These are phyloP conservation scores for Pseudopleuronectes americanus DNA, from an alignment of 2,797 vertebrate genomes.

Conservation along the genomic window DNA sequence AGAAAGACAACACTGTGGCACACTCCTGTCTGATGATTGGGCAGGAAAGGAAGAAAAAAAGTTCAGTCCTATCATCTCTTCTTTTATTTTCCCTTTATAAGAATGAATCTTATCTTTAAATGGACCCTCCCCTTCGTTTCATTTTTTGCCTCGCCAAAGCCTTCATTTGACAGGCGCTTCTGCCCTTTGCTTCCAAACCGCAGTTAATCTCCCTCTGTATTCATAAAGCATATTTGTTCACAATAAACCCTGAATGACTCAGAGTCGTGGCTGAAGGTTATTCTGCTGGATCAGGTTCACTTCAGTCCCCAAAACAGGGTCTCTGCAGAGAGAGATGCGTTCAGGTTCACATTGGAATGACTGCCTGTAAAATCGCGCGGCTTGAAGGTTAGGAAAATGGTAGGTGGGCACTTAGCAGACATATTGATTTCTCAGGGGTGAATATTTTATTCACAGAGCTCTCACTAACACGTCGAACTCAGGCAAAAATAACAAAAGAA, in stretches of 20 bases:
- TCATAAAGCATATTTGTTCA: slow-evolving; percentile 74
- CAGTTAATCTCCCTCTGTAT: slow-evolving; percentile 66
- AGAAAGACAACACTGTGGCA: slow-evolving; percentile 73
- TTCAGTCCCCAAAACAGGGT: slow-evolving; percentile 28
- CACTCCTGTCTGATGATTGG: slow-evolving; percentile 68
- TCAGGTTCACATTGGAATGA: slow-evolving; percentile 13
- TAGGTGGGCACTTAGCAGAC: neutral
- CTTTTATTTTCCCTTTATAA: slow-evolving; percentile 49
- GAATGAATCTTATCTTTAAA: slow-evolving; percentile 81
- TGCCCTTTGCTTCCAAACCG: slow-evolving; percentile 69
- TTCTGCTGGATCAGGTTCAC: slow-evolving; percentile 39
- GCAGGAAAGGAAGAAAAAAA: slow-evolving; percentile 55
- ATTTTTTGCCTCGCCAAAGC: slow-evolving; percentile 39
- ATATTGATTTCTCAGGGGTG: neutral
- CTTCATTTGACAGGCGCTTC: slow-evolving; percentile 52
- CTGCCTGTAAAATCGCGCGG: neutral
- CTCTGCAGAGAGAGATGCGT: neutral
- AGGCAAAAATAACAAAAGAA: neutral
- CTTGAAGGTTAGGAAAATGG: neutral
- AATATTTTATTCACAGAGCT: neutral
- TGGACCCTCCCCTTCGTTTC: slow-evolving; percentile 51
- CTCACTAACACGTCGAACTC: neutral
- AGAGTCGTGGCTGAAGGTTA: slow-evolving; percentile 68
- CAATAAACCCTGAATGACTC: slow-evolving; percentile 65
- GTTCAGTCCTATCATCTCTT: slow-evolving; percentile 51